Percentiles rank a stretch among this genome's conserved stretches.
phyloP scores from a whole-genome alignment of 2,888 invertebrate genomes.

The Chloroclystis v-ata region DNA sequence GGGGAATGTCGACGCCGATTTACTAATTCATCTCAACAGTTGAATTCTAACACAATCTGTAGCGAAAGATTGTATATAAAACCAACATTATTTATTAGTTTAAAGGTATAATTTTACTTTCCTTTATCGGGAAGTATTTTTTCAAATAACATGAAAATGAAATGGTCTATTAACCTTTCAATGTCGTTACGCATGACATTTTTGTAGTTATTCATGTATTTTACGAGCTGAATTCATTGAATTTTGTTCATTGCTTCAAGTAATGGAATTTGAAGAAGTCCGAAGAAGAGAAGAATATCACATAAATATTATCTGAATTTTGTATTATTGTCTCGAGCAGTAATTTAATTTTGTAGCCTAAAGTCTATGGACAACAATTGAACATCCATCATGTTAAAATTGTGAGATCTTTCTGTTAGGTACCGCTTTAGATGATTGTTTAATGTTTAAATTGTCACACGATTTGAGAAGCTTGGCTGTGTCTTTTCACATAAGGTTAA shows the following conservation, averaged over 20 bases:
- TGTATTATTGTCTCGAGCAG: too few species aligned
- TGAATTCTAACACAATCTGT: constrained; percentile 30
- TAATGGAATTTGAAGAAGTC: constrained; percentile 11
- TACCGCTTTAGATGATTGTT: constrained; percentile 43
- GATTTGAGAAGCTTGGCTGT: constrained; percentile 31
- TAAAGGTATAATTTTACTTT: too few species aligned
- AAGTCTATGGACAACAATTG: too few species aligned
- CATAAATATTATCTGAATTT: too few species aligned
- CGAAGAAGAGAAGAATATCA: too few species aligned
- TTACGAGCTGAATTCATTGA: constrained; percentile 6
- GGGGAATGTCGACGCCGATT: constrained; percentile 69
- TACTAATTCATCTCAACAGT: constrained; percentile 71
- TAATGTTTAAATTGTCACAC: constrained; percentile 38
- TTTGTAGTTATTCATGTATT: not conserved
- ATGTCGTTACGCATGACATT: constrained; percentile 1
- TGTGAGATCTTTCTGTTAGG: constrained; percentile 35
- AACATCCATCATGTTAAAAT: constrained; percentile 27
- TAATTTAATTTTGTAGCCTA: too few species aligned
- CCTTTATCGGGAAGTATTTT: not conserved
- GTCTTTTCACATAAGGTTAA: constrained; percentile 21
- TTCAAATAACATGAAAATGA: constrained; percentile 1
- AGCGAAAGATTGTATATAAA: too few species aligned
- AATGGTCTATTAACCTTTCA: constrained; percentile 4
- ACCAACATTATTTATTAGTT: too few species aligned
- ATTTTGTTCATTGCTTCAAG: constrained; percentile 12